These are phyloP conservation scores for Drosophila repletoides DNA, from an alignment of 1,140 invertebrate species.

Conservation along the genomic window DNA sequence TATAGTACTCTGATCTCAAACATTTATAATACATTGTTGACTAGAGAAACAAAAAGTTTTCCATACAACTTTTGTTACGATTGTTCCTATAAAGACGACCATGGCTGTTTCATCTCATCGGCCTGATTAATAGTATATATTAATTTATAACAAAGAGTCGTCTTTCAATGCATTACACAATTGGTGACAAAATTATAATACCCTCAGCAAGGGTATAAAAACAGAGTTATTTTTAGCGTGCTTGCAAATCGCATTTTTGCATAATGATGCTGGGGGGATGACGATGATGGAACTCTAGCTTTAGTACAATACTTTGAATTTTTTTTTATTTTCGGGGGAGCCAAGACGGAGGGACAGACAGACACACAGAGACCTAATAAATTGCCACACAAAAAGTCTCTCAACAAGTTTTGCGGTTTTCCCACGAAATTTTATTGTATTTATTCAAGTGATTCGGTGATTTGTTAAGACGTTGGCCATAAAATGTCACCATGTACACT, in stretches of 20 bases:
- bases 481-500: conserved; percentile 42
- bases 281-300: conserved; percentile 12
- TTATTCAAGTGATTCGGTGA: conserved; percentile 49
- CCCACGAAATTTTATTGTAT: conserved; percentile 39
- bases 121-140: too few relatives aligned
- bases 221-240: conserved; percentile 23
- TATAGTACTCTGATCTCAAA: too few relatives aligned
- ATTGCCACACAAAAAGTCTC: conserved; percentile 26
- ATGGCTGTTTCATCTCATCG: too few relatives aligned
- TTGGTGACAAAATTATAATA: too few relatives aligned
- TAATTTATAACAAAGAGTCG: too few relatives aligned
- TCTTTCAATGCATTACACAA: too few relatives aligned
- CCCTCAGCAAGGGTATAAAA: too few relatives aligned
- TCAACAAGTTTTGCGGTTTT: conserved; percentile 52
- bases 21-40: too few relatives aligned
- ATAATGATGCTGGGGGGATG: conserved; percentile 36
- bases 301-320: background rate
- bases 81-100: too few relatives aligned
- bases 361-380: conserved; percentile 17
- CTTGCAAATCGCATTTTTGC: conserved; percentile 35
- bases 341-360: too few relatives aligned
- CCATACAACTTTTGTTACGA: too few relatives aligned
- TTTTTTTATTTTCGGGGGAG: too few relatives aligned
- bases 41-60: conserved; percentile 9
- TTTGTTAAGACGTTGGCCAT: conserved; percentile 20